Evolutionary conservation across 2,888 invertebrate genomes (phyloP).

Genomic region (Neocrepidodera transversa): DNA sequence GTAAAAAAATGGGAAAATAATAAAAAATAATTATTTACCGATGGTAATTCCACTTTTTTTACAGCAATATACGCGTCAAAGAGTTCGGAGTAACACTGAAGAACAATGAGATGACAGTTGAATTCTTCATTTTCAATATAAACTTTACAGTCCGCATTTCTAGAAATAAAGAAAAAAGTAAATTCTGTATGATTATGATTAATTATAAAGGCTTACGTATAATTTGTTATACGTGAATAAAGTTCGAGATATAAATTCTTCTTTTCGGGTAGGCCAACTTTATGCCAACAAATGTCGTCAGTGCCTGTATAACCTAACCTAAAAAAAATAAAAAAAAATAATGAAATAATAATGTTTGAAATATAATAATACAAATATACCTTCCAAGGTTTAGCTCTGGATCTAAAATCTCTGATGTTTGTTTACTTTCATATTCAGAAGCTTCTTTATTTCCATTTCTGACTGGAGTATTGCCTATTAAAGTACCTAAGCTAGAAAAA

Average conservation of each 20-base stretch:
- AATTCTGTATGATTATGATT: not conserved
- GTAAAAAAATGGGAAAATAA: too few relatives aligned
- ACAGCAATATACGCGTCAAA: constrained; percentile 65
- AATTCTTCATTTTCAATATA: constrained; percentile 72
- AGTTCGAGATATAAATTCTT: constrained; percentile 72
- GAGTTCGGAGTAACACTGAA: constrained; percentile 73
- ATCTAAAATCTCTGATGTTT: constrained; percentile 57
- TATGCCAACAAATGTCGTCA: constrained; percentile 69
- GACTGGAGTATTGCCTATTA: constrained; percentile 49
- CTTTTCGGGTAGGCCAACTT: constrained; percentile 70
- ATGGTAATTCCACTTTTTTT: constrained; percentile 58
- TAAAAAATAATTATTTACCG: too few relatives aligned
- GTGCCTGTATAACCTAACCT: constrained; percentile 63
- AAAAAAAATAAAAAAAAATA: not conserved
- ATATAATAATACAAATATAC: too few relatives aligned
- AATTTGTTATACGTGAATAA: constrained; percentile 70
- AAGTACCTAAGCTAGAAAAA: constrained; percentile 48
- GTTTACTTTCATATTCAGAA: constrained; percentile 54
- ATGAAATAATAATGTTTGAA: too few relatives aligned
- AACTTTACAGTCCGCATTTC: constrained; percentile 73
- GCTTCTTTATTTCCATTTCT: constrained; percentile 50
- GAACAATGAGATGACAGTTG: constrained; percentile 72
- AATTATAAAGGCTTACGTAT: constrained; percentile 63
- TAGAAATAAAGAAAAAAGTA: constrained; percentile 50
- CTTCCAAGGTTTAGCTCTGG: constrained; percentile 64